Base-by-base conservation (phyloP, 2,888 invertebrate species). In the Drosophila paramelanica region DNA sequence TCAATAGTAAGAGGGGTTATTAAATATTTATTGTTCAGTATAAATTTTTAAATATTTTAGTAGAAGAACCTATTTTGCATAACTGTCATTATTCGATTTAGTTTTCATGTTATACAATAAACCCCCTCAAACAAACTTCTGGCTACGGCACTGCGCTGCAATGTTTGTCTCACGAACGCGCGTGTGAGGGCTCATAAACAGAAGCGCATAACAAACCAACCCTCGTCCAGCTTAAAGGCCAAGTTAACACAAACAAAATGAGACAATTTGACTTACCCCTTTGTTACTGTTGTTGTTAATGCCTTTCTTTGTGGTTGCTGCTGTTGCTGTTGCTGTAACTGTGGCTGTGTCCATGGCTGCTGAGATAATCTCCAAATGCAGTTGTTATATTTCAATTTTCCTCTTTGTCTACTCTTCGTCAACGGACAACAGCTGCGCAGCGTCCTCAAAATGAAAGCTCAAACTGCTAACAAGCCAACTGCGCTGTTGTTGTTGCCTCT, bases 261-360 rank as follows among this genome's bases (percentile, higher is more conserved):
- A 46, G 52, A 47, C 36, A 47, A 45, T 49, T 50, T 31, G 53
- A 85, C 88, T 89, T 88, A 86, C 85, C 85, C 89, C 85, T 73
- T 89, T 89, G 53, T 60, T 73, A 62, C 59, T 79, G 47, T 61
- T 77, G 73, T 61, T 77, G 53, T 53, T 81, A 62, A 33, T 70
- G 56, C 33, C 64, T 46, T 61, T 73, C 58, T 57, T 61, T 51
- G 68, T 45, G 52, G 64, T 51, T 61, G 66, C 45, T 67, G 73
- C 62, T 62, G 60, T 50, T 73, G 74, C 57, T 49, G 38, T 41
- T 25, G 47, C 39, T 52, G 80, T 42, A 23, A 73, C 65, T 58
- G 55, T 67, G 23, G 65, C 41, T 67, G 74, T 66, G 36, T 81
- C 69, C 72, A 78, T 84, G 49, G 66, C 61, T 58, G 61, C 52